phyloP scores from a whole-genome alignment of 2,113 vertebrate species.

The Hydrochoerus hydrochaeris region DNA sequence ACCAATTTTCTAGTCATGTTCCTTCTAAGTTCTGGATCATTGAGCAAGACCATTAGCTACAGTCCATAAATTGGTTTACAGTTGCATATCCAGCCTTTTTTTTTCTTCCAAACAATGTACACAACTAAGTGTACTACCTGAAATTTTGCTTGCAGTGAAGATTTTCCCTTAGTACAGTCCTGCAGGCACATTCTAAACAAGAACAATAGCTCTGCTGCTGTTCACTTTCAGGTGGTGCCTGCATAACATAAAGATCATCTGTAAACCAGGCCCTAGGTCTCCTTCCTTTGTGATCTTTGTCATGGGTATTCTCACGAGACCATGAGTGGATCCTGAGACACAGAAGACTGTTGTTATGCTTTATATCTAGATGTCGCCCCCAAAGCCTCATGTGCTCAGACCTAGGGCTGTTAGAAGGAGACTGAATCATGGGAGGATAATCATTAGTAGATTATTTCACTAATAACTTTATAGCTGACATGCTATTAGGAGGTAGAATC shows the following conservation, averaged over 20 bases:
- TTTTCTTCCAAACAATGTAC: not conserved
- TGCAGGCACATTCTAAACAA: not conserved
- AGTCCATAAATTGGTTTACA: not conserved
- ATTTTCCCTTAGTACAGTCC: not conserved
- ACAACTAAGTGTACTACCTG: not conserved
- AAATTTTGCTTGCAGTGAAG: not conserved
- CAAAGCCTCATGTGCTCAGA: not conserved
- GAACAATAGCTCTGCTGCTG: not conserved
- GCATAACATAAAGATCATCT: not conserved
- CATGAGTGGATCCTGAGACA: not conserved
- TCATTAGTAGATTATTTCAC: not conserved
- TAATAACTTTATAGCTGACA: not conserved
- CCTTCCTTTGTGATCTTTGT: not conserved
- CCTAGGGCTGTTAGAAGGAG: not conserved
- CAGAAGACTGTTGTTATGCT: not conserved
- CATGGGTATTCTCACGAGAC: not conserved
- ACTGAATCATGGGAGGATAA: not conserved
- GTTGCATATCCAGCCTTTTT: not conserved
- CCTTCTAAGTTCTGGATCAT: not conserved
- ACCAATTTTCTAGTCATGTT: not conserved
- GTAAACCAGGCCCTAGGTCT: not conserved
- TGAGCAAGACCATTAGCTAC: not conserved
- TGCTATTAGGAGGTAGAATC: not conserved
- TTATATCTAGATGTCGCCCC: not conserved
- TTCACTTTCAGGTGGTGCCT: not conserved